Evolutionary conservation across 1,140 invertebrate species (phyloP).

Genomic region (Leptinotarsa texana): DNA sequence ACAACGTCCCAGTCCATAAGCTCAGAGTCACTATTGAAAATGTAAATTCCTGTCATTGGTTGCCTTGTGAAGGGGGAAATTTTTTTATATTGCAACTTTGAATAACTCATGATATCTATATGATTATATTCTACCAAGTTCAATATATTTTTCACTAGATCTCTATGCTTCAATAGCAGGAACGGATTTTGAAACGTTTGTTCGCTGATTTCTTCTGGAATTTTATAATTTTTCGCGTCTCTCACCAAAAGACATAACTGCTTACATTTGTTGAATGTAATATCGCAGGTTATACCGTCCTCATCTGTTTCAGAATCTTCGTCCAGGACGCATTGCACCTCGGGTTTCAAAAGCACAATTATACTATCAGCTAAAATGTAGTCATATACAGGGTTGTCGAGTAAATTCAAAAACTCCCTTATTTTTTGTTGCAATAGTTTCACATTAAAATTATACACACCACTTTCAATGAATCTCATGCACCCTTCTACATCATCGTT

Average conservation of each 20-base stretch:
- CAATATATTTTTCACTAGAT: not conserved
- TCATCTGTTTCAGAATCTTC: not conserved
- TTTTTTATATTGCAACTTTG: not conserved
- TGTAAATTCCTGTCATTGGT: not conserved
- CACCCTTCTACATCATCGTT: not conserved
- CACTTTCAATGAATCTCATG: not conserved
- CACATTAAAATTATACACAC: not conserved
- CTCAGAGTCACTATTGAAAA: not conserved
- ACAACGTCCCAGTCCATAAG: not conserved
- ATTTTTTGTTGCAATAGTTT: not conserved
- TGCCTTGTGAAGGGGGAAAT: constrained; percentile 1
- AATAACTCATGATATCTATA: not conserved
- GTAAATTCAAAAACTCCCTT: not conserved
- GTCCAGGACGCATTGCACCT: not conserved
- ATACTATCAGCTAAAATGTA: not conserved
- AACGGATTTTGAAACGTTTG: not conserved
- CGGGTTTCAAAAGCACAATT: not conserved
- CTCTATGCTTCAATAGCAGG: not conserved
- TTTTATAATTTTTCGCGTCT: not conserved
- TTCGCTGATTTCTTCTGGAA: not conserved
- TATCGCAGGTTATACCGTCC: not conserved
- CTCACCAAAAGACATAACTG: not conserved
- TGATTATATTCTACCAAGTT: not conserved
- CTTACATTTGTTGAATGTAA: not conserved
- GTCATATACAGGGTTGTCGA: not conserved